These are phyloP conservation scores for Orchesella flavescens DNA, from an alignment of 2,888 invertebrate genomes.

Conservation along the genomic window DNA sequence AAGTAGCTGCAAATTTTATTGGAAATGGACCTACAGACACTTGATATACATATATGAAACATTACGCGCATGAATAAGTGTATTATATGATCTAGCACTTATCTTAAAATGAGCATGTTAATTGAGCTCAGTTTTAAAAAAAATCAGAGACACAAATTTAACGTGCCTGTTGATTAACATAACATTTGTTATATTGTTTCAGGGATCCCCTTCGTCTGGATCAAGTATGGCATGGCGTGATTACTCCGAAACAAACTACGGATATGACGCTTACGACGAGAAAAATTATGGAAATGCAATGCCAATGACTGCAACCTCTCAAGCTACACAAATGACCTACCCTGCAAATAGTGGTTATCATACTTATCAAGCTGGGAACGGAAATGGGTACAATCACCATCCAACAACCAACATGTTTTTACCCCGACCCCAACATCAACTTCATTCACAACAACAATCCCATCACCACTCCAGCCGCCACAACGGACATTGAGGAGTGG, in stretches of 20 bases:
- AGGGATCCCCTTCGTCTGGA: conserved; percentile 69
- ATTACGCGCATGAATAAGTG: too few relatives aligned
- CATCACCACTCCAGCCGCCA: conserved; percentile 60
- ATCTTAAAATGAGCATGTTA: too few relatives aligned
- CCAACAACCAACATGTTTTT: conserved; percentile 69
- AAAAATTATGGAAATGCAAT: conserved; percentile 77
- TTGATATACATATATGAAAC: too few relatives aligned
- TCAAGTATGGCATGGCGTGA: conserved; percentile 85
- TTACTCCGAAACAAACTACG: conserved; percentile 88
- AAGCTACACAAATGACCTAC: conserved; percentile 31
- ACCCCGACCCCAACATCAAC: conserved; percentile 65
- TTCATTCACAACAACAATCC: conserved; percentile 54
- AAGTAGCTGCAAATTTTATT: too few relatives aligned
- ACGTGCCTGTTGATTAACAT: too few relatives aligned
- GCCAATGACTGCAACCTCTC: conserved; percentile 67
- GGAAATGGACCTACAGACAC: too few relatives aligned
- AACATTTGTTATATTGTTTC: neutral
- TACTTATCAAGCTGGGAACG: conserved; percentile 42
- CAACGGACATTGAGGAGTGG: conserved; percentile 58
- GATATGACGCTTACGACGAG: conserved; percentile 89
- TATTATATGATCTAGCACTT: too few relatives aligned
- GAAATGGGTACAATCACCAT: conserved; percentile 61
- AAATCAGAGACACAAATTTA: too few relatives aligned
- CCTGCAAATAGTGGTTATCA: conserved; percentile 50
- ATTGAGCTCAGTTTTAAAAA: too few relatives aligned